phyloP scores from a whole-genome alignment of 2,888 invertebrate genomes.

The Euspilapteryx auroguttella region DNA sequence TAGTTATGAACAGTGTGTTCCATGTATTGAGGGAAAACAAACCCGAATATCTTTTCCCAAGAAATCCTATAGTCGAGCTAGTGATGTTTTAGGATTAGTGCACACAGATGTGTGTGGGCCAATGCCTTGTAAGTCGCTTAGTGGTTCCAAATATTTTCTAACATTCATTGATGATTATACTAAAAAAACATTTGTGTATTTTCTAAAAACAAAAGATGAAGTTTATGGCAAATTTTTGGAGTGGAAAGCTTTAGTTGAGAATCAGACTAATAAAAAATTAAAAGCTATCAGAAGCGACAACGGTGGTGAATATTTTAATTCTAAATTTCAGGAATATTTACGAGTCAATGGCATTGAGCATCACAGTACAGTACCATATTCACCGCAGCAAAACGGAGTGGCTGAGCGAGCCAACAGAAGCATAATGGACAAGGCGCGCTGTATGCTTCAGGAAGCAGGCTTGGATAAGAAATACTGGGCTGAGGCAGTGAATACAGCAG shows the following conservation, averaged over 20 bases:
- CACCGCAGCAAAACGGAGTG: too few species aligned
- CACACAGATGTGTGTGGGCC: conserved; percentile 9
- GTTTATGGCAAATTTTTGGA: conserved; percentile 6
- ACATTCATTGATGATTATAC: conserved; percentile 7
- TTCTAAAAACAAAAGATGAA: conserved; percentile 5
- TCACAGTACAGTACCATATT: conserved; percentile 12
- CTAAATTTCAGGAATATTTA: conserved; percentile 7
- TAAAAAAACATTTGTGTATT: conserved; percentile 8
- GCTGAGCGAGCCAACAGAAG: conserved; percentile 12
- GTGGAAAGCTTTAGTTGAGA: conserved; percentile 10
- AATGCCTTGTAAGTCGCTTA: conserved; percentile 5
- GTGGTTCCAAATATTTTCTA: conserved; percentile 6
- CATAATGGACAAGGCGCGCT: conserved; percentile 8
- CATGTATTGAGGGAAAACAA: conserved; percentile 9
- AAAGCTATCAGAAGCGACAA: conserved; percentile 9
- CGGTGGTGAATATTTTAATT: conserved; percentile 10
- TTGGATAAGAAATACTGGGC: conserved; percentile 8
- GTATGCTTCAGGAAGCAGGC: conserved; percentile 7
- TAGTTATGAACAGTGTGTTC: conserved; percentile 6
- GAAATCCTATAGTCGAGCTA: conserved; percentile 4
- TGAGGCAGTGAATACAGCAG: conserved; percentile 9
- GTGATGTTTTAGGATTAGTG: conserved; percentile 7
- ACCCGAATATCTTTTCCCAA: conserved; percentile 8
- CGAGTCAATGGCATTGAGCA: conserved; percentile 11
- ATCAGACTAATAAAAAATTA: conserved; percentile 8